Evolutionary conservation across 1,140 invertebrate species (phyloP), one percentile per base, ranked within the genome.

Genomic region (Tetramorium simillimum): DNA sequence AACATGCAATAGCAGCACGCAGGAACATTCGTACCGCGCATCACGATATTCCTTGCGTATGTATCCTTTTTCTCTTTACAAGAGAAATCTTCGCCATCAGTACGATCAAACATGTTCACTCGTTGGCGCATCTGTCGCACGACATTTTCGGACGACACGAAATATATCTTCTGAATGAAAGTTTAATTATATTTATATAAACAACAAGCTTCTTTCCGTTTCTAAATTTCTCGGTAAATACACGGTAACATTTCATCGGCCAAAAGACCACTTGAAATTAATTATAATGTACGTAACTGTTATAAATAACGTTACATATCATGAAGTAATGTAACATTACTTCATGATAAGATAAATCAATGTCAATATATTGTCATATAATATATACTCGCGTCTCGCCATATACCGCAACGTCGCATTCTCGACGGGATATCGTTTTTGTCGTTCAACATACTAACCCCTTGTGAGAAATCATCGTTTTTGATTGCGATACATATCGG

Each of bases 61-160:
- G 16, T 56, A 53, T n/a, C 4, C 10, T 46, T 46, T 58, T 73
- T 60, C 12, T 37, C 24, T 16, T 21, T 21, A 4, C 37, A 5
- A 33, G 67, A 73, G 80, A 82, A 82, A 82, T 73, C 51, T 58
- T 82, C 40, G 40, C 53, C 58, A 73, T 82, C 53, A 16, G 37
- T 51, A 3, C 53, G 65, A 73, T 18, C 10, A 40, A 21, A 3
- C 28, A 2, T 33, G 60, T 78, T 78, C 24, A 1, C 62, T 40
- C 33, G 18, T 70, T 53, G 9, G 28, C 37, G 3, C 51, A 58
- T 51, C 75, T 60, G 37, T 21, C 2, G 14, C 46, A 18, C 14
- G 14, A 63, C 40, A 33, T 53, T 53, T n/a, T 37, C n/a, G 18
- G 21, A 43, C 16, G 46, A 40, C n/a, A 46, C 12, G 6, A 37